phyloP scores from a whole-genome alignment of 2,888 invertebrate species.

The Gryllus longicercus region DNA sequence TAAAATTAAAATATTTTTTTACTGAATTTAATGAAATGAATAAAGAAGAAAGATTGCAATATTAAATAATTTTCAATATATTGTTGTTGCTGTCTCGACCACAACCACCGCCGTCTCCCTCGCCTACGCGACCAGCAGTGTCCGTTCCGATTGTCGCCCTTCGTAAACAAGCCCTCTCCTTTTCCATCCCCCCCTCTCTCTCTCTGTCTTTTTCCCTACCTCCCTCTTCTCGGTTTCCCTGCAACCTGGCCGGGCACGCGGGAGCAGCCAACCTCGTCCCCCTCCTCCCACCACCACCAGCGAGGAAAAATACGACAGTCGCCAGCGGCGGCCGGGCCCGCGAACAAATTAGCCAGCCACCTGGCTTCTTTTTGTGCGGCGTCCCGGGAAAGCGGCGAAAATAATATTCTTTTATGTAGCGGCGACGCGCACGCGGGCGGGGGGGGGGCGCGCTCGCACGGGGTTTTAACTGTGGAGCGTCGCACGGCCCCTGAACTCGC shows the following conservation, averaged over 20 bases:
- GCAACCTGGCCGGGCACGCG: background rate
- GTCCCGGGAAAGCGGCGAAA: slow-evolving; percentile 4
- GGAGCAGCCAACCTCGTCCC: background rate
- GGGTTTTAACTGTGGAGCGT: background rate
- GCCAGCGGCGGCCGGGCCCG: background rate
- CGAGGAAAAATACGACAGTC: background rate
- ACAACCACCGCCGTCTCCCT: too few relatives aligned
- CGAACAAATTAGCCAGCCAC: slow-evolving; percentile 17
- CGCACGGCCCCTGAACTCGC: background rate
- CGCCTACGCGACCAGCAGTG: too few relatives aligned
- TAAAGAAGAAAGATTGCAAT: too few relatives aligned
- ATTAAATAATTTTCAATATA: too few relatives aligned
- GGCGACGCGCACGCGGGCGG: background rate
- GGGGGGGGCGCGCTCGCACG: background rate
- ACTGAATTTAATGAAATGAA: too few relatives aligned
- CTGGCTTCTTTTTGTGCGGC: background rate
- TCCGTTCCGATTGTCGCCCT: background rate
- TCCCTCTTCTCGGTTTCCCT: background rate
- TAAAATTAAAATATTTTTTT: too few relatives aligned
- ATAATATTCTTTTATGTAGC: slow-evolving; percentile 17
- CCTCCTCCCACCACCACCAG: background rate
- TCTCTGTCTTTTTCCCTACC: background rate
- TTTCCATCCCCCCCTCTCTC: background rate
- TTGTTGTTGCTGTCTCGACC: too few relatives aligned
- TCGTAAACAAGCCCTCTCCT: background rate